phyloP scores from a whole-genome alignment of 2,797 vertebrate species.

The Ceryle rudis region DNA sequence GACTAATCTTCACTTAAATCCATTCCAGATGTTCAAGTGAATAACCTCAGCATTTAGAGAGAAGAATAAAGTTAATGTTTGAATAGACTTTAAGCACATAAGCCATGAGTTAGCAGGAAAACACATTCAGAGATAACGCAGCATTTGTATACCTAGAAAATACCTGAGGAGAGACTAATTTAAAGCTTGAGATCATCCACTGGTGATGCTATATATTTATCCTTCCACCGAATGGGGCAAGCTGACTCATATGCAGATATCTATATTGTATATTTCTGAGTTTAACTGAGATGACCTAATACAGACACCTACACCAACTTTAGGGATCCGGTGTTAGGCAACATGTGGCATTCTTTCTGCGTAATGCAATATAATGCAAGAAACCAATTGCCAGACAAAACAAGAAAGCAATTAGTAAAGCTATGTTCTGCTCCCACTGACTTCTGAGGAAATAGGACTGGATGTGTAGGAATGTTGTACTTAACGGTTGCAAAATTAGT shows the following conservation, averaged over 20 bases:
- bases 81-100: conserved; percentile 14
- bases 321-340: not conserved
- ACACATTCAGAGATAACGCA: not conserved
- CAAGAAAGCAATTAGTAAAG: conserved; percentile 5
- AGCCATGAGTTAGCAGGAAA: conserved; percentile 28
- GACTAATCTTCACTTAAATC: conserved; percentile 31
- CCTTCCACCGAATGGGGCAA: not conserved
- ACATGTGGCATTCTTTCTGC: not conserved
- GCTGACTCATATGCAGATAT: not conserved
- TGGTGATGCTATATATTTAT: not conserved
- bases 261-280: not conserved
- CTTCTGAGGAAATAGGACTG: conserved; percentile 3
- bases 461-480: not conserved
- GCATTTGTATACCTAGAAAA: not conserved
- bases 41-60: conserved; percentile 33
- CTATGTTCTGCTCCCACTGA: conserved; percentile 9
- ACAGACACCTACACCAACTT: not conserved
- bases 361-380: not conserved
- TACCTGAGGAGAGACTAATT: not conserved
- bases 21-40: conserved; percentile 61
- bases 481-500: not conserved
- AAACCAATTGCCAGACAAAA: conserved; percentile 1
- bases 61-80: conserved; percentile 46
- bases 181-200: not conserved
- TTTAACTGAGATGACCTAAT: not conserved